Conservation (phyloP, 2,797 vertebrate genomes). For the Ctenochaetus hawaiiensis region DNA sequence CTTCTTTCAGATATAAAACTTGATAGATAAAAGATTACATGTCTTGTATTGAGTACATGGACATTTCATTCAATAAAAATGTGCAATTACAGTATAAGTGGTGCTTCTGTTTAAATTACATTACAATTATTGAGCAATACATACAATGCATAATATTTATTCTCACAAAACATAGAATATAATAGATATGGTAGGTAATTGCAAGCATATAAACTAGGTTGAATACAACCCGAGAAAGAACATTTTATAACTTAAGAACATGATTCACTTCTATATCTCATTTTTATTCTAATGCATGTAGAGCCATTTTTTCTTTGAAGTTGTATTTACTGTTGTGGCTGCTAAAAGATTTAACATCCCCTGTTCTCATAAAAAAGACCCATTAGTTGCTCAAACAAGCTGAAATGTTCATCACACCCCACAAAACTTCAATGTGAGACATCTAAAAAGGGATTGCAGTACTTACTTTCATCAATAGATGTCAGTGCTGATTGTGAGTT, state of each 20-base stretch:
- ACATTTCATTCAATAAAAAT: too few species aligned
- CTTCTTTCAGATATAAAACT: neutral
- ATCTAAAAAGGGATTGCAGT: neutral
- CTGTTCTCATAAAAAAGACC: neutral
- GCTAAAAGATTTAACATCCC: neutral
- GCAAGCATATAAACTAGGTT: too few species aligned
- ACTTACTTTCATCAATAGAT: conserved; percentile 64
- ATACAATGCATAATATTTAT: too few species aligned
- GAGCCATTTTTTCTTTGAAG: neutral
- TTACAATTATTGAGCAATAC: too few species aligned
- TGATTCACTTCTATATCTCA: neutral
- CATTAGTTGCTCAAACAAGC: neutral
- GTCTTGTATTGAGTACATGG: too few species aligned
- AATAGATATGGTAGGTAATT: too few species aligned
- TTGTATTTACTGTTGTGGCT: neutral
- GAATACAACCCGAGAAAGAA: too few species aligned
- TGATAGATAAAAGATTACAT: neutral
- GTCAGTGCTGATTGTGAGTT: conserved; percentile 32
- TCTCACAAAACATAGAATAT: too few species aligned
- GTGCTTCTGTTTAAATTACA: too few species aligned
- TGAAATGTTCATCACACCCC: neutral
- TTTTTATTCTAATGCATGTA: neutral
- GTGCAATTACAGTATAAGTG: too few species aligned
- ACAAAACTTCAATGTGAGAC: neutral
- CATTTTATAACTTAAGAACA: too few species aligned